Evolutionary conservation across 2,888 invertebrate species (phyloP).

Genomic region (Deilephila elpenor): DNA sequence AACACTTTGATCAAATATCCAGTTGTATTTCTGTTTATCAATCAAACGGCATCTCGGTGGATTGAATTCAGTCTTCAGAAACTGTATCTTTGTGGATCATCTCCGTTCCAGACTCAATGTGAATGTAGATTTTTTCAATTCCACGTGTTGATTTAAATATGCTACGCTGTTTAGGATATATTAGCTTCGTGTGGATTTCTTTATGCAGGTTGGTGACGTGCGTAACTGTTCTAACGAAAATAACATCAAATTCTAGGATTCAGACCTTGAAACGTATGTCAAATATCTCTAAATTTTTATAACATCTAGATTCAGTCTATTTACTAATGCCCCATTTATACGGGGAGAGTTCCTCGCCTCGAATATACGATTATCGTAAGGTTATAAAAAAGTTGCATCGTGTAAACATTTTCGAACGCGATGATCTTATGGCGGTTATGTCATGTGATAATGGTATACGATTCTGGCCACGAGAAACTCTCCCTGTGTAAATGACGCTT

Average conservation of each 20-base stretch:
- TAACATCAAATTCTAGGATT: not conserved
- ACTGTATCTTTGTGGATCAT: not conserved
- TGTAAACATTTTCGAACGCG: too few relatives aligned
- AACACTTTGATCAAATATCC: slow-evolving; percentile 21
- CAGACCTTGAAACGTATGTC: too few relatives aligned
- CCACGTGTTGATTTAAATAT: not conserved
- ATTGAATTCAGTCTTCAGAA: slow-evolving; percentile 19
- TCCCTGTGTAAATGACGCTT: too few relatives aligned
- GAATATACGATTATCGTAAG: too few relatives aligned
- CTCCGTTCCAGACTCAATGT: not conserved
- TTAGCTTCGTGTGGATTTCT: not conserved
- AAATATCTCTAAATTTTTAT: too few relatives aligned
- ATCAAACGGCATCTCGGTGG: slow-evolving; percentile 15
- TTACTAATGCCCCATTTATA: too few relatives aligned
- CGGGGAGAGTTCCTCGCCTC: too few relatives aligned
- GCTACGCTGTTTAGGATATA: not conserved
- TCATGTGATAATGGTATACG: too few relatives aligned
- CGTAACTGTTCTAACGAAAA: not conserved
- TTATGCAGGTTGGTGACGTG: not conserved
- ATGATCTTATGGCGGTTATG: too few relatives aligned
- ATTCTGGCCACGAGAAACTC: too few relatives aligned
- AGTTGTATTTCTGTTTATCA: slow-evolving; percentile 17
- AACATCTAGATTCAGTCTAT: too few relatives aligned
- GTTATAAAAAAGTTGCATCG: too few relatives aligned
- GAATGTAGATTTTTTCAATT: slow-evolving; percentile 23